Conservation (phyloP, 1,140 invertebrate genomes). For the Lepeophtheirus salmonis region DNA sequence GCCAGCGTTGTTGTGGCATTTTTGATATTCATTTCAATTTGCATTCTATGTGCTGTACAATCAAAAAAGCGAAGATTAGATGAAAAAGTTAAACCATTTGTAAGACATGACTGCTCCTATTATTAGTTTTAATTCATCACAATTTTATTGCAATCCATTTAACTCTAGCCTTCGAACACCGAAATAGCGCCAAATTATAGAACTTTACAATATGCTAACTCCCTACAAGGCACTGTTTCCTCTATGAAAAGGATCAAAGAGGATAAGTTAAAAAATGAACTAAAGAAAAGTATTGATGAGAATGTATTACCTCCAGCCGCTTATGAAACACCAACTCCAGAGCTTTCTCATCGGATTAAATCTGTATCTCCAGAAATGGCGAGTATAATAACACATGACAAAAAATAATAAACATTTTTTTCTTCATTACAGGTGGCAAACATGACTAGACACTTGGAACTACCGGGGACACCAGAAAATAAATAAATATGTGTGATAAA, state of each 20-base stretch:
- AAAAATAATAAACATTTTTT: constrained; percentile 12
- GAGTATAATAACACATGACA: no score
- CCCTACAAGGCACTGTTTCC: background rate
- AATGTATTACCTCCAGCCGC: background rate
- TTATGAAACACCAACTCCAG: background rate
- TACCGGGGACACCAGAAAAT: constrained; percentile 41
- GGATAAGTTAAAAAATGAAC: background rate
- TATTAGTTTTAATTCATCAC: no score
- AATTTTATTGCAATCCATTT: no score
- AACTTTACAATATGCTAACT: background rate
- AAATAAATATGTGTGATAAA: constrained; percentile 65
- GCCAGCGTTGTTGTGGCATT: background rate
- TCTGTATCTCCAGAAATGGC: background rate
- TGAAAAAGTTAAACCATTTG: background rate
- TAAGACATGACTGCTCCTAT: background rate
- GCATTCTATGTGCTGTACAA: background rate
- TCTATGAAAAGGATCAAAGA: background rate
- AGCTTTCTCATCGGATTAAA: background rate
- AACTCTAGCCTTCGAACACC: background rate
- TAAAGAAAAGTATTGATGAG: background rate
- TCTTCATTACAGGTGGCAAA: constrained; percentile 47
- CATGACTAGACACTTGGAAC: constrained; percentile 80
- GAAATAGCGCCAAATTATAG: background rate
- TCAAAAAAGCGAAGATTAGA: background rate
- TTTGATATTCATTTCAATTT: background rate